phyloP scores from a whole-genome alignment of 2,797 vertebrate species.

The Pseudotriccus pelzelni region DNA sequence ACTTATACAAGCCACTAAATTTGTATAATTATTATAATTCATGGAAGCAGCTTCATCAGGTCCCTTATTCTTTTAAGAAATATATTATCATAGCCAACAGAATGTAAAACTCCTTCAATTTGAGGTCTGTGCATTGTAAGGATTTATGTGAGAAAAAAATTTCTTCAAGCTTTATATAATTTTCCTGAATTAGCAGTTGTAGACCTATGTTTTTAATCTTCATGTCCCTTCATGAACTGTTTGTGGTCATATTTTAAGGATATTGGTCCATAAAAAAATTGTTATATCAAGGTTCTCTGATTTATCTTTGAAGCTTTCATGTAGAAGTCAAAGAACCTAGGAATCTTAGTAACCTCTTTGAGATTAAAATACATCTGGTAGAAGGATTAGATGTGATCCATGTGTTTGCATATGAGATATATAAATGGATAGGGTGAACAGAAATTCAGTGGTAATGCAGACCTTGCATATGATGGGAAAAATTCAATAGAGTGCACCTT shows the following conservation, averaged over 20 bases:
- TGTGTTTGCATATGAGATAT: neutral
- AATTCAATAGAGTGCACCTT: neutral
- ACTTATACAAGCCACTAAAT: conserved; percentile 25
- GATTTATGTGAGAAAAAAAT: neutral
- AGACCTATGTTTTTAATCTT: neutral
- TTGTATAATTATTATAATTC: conserved; percentile 37
- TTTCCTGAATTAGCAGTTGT: conserved; percentile 10
- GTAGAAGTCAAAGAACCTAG: neutral
- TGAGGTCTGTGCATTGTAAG: conserved; percentile 11
- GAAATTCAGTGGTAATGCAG: neutral
- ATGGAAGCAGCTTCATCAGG: conserved; percentile 28
- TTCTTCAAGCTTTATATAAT: neutral
- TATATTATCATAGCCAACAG: neutral
- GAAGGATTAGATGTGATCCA: neutral
- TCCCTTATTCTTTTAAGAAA: conserved; percentile 18
- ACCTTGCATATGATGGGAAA: neutral
- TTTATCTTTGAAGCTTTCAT: neutral
- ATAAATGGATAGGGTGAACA: neutral
- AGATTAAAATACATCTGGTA: neutral
- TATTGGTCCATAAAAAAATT: neutral
- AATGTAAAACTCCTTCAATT: conserved; percentile 12
- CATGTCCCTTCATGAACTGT: neutral
- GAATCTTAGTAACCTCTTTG: neutral
- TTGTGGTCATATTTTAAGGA: neutral
- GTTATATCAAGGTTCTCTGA: neutral